Evolutionary conservation across 2,797 vertebrate genomes (phyloP).

Genomic region (Hapalemur alaotrensis): DNA sequence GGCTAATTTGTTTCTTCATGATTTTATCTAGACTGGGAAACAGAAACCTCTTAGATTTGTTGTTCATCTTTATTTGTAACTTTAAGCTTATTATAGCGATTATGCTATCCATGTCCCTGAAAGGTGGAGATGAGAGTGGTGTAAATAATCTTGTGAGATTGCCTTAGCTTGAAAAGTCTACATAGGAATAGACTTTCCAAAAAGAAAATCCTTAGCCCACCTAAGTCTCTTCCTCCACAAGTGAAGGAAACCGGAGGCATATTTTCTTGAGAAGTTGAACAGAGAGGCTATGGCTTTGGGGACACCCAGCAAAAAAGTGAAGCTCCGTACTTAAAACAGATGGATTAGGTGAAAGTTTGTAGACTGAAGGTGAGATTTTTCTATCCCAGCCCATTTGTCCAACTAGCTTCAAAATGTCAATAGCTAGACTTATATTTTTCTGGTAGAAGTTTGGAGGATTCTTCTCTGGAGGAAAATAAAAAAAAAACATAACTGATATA

Average conservation of each 20-base stretch:
- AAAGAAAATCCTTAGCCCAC: neutral
- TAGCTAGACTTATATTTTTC: neutral
- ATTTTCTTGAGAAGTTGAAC: neutral
- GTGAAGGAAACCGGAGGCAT: neutral
- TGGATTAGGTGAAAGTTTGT: neutral
- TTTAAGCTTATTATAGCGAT: neutral
- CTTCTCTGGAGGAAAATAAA: neutral
- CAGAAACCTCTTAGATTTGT: neutral
- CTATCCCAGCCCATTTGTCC: neutral
- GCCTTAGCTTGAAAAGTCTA: neutral
- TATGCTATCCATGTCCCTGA: neutral
- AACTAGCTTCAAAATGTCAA: neutral
- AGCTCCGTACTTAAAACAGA: neutral
- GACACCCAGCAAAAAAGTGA: neutral
- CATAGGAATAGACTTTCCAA: neutral
- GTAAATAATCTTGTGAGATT: neutral
- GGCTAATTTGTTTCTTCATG: neutral
- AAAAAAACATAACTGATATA: neutral
- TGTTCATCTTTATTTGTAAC: neutral
- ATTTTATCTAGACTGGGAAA: neutral
- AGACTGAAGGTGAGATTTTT: neutral
- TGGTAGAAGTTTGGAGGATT: neutral
- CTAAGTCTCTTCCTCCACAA: neutral
- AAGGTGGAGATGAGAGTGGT: neutral
- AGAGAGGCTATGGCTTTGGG: neutral